These are phyloP conservation scores for Habroteleia sp. DNA, from an alignment of 2,888 invertebrate species.

Conservation along the genomic window DNA sequence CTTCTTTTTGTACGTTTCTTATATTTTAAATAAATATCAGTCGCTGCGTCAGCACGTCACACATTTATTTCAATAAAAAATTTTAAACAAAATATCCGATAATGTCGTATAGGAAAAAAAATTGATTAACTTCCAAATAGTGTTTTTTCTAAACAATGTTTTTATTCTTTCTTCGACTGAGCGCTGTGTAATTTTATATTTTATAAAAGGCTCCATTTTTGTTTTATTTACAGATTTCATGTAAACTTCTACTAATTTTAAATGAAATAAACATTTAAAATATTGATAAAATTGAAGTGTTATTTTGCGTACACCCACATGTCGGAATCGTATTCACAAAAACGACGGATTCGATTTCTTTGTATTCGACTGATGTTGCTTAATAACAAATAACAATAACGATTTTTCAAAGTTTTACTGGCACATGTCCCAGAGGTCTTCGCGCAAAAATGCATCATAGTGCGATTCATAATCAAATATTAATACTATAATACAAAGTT, in stretches of 20 bases:
- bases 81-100: not conserved
- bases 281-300: conserved; percentile 39
- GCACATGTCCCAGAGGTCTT: too few species aligned
- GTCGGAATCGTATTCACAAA: too few species aligned
- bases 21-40: conserved; percentile 18
- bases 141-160: conserved; percentile 11
- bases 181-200: conserved; percentile 42
- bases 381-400: too few species aligned
- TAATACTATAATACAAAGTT: too few species aligned
- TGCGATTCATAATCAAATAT: too few species aligned
- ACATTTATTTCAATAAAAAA: conserved; percentile 8
- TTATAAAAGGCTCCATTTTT: conserved; percentile 32
- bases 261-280: conserved; percentile 56
- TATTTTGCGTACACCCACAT: too few species aligned
- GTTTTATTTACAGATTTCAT: conserved; percentile 45
- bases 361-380: too few species aligned
- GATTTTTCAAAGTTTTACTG: too few species aligned
- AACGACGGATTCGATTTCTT: too few species aligned
- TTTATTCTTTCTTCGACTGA: conserved; percentile 38
- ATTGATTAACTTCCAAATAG: conserved; percentile 30
- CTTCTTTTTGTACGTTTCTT: conserved; percentile 48
- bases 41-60: conserved; percentile 19
- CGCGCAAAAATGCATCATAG: too few species aligned
- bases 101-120: not conserved
- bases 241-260: conserved; percentile 47